A percentile compares a stretch with the other conserved stretches of the same genome.
Conservation (phyloP, 53 echinoderm and acorn worm species). For the Echinarachnius parma region DNA sequence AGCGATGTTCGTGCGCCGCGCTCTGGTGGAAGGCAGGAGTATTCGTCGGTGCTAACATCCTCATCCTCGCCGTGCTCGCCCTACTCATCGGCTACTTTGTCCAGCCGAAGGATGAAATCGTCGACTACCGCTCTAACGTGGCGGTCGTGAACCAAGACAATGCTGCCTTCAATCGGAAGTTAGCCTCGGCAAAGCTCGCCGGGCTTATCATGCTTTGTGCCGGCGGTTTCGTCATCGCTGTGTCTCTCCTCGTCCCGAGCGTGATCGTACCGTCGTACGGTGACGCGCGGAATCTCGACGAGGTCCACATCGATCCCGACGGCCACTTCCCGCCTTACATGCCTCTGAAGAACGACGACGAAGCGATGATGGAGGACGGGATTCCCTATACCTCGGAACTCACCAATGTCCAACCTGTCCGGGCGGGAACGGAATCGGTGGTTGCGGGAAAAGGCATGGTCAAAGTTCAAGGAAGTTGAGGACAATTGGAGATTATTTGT, state of each 20-base stretch:
- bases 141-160: constrained; percentile 82
- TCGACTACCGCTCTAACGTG: constrained; percentile 58
- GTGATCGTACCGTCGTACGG: constrained; percentile 34
- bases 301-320: constrained; percentile 74
- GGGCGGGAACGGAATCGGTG: constrained; percentile 71
- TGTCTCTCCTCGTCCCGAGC: constrained; percentile 84
- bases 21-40: constrained; percentile 98
- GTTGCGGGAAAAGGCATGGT: constrained; percentile 85
- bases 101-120: constrained; percentile 68
- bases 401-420: constrained; percentile 82
- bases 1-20: constrained; percentile 54
- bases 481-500: too few relatives aligned
- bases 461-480: constrained; percentile 62
- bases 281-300: constrained; percentile 58
- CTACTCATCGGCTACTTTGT: constrained; percentile 89
- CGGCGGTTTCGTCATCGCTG: constrained; percentile 82
- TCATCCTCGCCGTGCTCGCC: constrained; percentile 80
- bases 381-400: constrained; percentile 96
- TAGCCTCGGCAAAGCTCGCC: constrained; percentile 83
- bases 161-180: constrained; percentile 68
- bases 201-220: constrained; percentile 88
- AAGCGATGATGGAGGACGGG: constrained; percentile 66
- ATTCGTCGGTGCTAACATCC: constrained; percentile 88
- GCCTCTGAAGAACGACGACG: constrained; percentile 73
- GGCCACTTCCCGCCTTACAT: constrained; percentile 92